A percentile compares a stretch with the other conserved stretches of the same genome.
Evolutionary conservation across 2,797 vertebrate genomes (phyloP).

Genomic region (Sebastes vulpes): DNA sequence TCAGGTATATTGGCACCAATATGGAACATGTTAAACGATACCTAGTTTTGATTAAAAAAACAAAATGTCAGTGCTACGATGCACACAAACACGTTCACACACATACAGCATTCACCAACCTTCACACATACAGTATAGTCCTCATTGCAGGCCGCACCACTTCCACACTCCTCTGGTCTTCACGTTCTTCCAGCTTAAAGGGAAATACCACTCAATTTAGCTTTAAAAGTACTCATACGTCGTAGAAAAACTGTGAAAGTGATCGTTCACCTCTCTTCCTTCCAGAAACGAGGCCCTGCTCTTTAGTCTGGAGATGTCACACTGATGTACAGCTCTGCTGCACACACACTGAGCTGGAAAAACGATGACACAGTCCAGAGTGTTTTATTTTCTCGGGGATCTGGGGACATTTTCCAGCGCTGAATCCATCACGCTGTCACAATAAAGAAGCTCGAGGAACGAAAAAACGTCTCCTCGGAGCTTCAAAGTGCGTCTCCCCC

Average conservation of each 20-base stretch:
- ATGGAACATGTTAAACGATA: neutral
- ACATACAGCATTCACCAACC: slow-evolving; percentile 33
- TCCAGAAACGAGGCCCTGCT: slow-evolving; percentile 34
- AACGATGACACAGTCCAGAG: slow-evolving; percentile 69
- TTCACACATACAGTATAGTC: slow-evolving; percentile 17
- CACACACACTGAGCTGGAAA: slow-evolving; percentile 59
- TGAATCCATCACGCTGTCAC: slow-evolving; percentile 74
- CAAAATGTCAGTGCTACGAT: neutral
- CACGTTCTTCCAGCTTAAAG: slow-evolving; percentile 45
- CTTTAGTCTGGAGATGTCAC: slow-evolving; percentile 44
- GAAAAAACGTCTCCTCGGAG: slow-evolving; percentile 43
- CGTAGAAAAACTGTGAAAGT: slow-evolving; percentile 6
- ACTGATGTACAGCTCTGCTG: slow-evolving; percentile 60
- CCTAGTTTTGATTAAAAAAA: neutral
- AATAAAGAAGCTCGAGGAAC: slow-evolving; percentile 63
- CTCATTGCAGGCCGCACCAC: slow-evolving; percentile 60
- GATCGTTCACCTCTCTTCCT: slow-evolving; percentile 15
- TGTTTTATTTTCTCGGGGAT: slow-evolving; percentile 76
- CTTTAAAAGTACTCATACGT: slow-evolving; percentile 29
- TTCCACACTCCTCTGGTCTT: slow-evolving; percentile 26
- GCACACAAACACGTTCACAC: slow-evolving; percentile 1
- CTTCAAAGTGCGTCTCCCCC: slow-evolving; percentile 54
- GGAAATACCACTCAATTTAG: slow-evolving; percentile 48
- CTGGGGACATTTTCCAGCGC: slow-evolving; percentile 72
- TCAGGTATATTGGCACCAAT: neutral